These are phyloP conservation scores for Zaprionus inermis DNA, from an alignment of 1,140 invertebrate species.

Conservation along the genomic window DNA sequence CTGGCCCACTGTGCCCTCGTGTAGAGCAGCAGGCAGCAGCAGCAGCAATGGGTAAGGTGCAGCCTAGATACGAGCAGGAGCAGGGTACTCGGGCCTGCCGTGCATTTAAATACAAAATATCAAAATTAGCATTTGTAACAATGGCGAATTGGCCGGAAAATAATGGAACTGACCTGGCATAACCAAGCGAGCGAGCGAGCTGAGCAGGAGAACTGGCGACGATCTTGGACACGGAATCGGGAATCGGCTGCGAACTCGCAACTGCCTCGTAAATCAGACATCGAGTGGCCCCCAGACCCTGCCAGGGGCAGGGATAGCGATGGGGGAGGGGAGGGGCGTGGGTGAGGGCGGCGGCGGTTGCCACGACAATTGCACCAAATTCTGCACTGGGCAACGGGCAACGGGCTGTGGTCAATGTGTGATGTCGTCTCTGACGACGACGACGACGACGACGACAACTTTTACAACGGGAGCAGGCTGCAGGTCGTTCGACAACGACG, in stretches of 20 bases:
- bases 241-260: background rate
- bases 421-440: conserved; percentile 67
- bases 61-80: background rate
- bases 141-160: conserved; percentile 80
- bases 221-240: conserved; percentile 68
- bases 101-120: conserved; percentile 82
- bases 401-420: conserved; percentile 63
- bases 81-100: conserved; percentile 14
- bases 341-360: conserved; percentile 27
- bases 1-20: background rate
- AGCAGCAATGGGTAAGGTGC: conserved; percentile 9
- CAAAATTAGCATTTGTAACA: conserved; percentile 83
- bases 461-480: conserved; percentile 74
- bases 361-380: conserved; percentile 62
- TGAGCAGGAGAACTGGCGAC: too few relatives aligned
- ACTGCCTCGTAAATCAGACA: conserved; percentile 68
- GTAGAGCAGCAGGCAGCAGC: background rate
- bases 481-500: conserved; percentile 58
- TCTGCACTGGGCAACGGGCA: conserved; percentile 28
- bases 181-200: conserved; percentile 29
- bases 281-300: conserved; percentile 12
- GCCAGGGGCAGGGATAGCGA: background rate
- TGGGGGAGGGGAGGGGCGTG: background rate
- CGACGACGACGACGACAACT: conserved; percentile 67
- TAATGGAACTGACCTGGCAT: conserved; percentile 80